phyloP scores from a whole-genome alignment of 2,113 vertebrate species.

The Climacteris rufus region DNA sequence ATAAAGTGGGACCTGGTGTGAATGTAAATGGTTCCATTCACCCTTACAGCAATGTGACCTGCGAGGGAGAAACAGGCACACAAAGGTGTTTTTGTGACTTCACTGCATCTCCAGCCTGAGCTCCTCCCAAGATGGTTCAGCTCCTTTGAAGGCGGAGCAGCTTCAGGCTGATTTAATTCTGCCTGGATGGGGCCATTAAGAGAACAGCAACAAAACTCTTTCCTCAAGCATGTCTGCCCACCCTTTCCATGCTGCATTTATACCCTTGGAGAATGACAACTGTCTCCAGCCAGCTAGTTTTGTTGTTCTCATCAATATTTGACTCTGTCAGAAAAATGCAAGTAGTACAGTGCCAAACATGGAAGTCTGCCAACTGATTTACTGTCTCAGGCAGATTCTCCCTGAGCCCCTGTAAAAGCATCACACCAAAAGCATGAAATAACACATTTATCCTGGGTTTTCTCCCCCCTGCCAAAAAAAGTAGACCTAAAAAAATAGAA shows the following conservation, averaged over 20 bases:
- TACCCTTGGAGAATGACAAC: not conserved
- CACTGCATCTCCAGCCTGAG: not conserved
- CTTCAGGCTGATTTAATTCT: not conserved
- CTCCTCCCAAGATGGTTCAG: not conserved
- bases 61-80: not conserved
- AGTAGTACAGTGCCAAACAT: not conserved
- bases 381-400: not conserved
- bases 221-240: not conserved
- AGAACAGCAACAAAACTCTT: not conserved
- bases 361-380: not conserved
- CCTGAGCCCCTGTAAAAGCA: not conserved
- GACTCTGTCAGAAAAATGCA: not conserved
- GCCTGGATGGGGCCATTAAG: not conserved
- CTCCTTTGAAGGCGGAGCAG: not conserved
- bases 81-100: not conserved
- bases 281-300: not conserved
- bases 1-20: not conserved
- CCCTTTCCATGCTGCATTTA: not conserved
- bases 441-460: not conserved
- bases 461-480: not conserved
- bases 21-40: not conserved
- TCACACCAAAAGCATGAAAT: not conserved
- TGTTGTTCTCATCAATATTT: not conserved
- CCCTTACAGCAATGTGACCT: not conserved
- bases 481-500: not conserved